A percentile compares a stretch with the other conserved stretches of the same genome.
Evolutionary conservation across 2,113 vertebrate genomes (phyloP).

Genomic region (Meriones unguiculatus): DNA sequence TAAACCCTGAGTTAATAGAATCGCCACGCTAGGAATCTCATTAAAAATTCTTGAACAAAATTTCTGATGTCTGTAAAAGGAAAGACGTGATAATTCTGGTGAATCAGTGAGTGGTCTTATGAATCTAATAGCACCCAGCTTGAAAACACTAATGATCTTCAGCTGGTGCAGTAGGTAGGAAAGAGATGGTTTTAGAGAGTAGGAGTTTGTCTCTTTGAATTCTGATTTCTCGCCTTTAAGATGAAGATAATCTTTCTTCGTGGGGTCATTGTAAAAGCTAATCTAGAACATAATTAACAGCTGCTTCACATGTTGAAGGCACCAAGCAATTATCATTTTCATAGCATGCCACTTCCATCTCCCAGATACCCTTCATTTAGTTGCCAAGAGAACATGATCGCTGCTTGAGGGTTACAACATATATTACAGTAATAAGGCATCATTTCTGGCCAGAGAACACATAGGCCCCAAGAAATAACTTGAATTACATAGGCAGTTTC

Average conservation of each 20-base stretch:
- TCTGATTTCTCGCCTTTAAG: background rate
- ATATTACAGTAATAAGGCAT: constrained; percentile 50
- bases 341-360: background rate
- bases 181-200: background rate
- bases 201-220: background rate
- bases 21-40: background rate
- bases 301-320: background rate
- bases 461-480: constrained; percentile 64
- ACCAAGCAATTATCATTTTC: constrained; percentile 39
- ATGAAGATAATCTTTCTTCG: background rate
- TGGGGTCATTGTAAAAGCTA: constrained; percentile 17
- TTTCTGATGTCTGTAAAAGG: background rate
- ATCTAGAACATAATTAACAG: constrained; percentile 48
- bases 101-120: background rate
- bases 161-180: background rate
- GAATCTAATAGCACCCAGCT: background rate
- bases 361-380: constrained; percentile 54
- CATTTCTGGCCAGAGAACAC: constrained; percentile 59
- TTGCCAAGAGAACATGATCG: constrained; percentile 55
- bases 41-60: constrained; percentile 12
- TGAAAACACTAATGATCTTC: background rate
- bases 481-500: constrained; percentile 70
- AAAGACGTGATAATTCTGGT: background rate
- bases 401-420: constrained; percentile 50
- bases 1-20: background rate